Evolutionary conservation across 2,797 vertebrate species (phyloP), one percentile per base, ranked within the genome.

Genomic region (Masticophis lateralis): DNA sequence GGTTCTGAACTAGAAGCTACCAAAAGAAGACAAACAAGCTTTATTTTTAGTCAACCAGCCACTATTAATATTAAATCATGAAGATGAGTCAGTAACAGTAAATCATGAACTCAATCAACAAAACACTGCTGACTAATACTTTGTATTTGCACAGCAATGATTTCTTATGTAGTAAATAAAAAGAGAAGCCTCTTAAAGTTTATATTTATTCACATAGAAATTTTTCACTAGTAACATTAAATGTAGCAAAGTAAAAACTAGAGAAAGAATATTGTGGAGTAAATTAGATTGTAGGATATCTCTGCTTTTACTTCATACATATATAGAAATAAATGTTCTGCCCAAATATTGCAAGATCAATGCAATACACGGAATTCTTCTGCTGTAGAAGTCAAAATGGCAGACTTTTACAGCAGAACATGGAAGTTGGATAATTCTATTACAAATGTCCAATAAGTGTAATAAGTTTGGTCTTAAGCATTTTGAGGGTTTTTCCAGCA

Each of bases 1-100:
- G 99, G 99, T 95, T 99, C 99, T 92, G 98, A 98, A 14, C 98
- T 98, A 94, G 99, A 99, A 43, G 98, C 99, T 99, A 96, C 13
- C 92, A 83, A 96, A 95, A 94, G 94, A 95, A 47, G 4, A 55
- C 28, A 90, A 56, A 92, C 13, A 92, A 92, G 93, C 53, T 89
- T 86, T 69, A 86, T 63, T 53, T 14, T 47, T 22, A 93, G 88
- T 11, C 57, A 91, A 56, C 92, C n/a, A 91, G 55, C 66, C 47
- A 91, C 55, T 53, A 25, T 37, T 56, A 22, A 74, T 22, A 83
- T 55, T 12, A 11, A 63, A 51, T 13, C n/a, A 55, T 53, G 20
- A 47, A 32, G 66, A 69, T 69, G n/a, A 74, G 16, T 20, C 69
- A 74, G n/a, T 56, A 25, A 47, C 16, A 89, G 28, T 12, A 11